These are phyloP conservation scores for Sparus aurata DNA, from an alignment of 2,797 vertebrate genomes.

Conservation along the genomic window DNA sequence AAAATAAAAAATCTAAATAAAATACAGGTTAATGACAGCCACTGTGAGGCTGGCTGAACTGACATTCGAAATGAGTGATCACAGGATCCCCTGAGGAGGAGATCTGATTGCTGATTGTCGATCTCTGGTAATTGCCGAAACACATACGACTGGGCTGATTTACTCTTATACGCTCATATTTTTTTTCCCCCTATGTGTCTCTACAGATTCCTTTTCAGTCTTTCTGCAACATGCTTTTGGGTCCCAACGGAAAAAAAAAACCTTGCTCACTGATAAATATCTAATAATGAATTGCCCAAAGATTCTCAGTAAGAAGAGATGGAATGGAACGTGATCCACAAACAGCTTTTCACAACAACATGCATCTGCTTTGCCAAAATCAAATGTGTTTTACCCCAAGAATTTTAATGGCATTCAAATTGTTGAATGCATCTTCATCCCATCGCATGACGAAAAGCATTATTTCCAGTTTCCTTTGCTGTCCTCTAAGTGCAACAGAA, in stretches of 20 bases:
- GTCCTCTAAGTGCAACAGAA: slow-evolving; percentile 48
- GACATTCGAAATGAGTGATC: neutral
- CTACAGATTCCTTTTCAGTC: slow-evolving; percentile 41
- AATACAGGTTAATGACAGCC: neutral
- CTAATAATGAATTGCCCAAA: slow-evolving; percentile 23
- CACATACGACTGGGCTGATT: slow-evolving; percentile 33
- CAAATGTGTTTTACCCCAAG: slow-evolving; percentile 32
- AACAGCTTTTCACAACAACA: slow-evolving; percentile 32
- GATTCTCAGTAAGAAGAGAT: slow-evolving; percentile 25
- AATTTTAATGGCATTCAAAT: slow-evolving; percentile 58
- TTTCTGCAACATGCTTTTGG: slow-evolving; percentile 31
- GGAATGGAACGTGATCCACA: slow-evolving; percentile 31
- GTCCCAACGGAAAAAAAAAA: slow-evolving; percentile 40
- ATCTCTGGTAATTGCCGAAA: slow-evolving; percentile 4
- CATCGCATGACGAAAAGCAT: slow-evolving; percentile 55
- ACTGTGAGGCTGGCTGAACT: neutral
- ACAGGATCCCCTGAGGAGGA: neutral
- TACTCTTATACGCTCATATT: no score
- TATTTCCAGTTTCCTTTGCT: slow-evolving; percentile 49
- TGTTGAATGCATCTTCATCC: slow-evolving; percentile 38
- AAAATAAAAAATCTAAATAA: no score
- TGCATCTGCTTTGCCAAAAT: slow-evolving; percentile 35
- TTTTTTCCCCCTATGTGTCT: slow-evolving; percentile 11
- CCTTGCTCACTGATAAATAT: slow-evolving; percentile 32
- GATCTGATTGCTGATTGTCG: neutral